phyloP scores from a whole-genome alignment of 2,797 vertebrate species.

The Gadopsis marmoratus region DNA sequence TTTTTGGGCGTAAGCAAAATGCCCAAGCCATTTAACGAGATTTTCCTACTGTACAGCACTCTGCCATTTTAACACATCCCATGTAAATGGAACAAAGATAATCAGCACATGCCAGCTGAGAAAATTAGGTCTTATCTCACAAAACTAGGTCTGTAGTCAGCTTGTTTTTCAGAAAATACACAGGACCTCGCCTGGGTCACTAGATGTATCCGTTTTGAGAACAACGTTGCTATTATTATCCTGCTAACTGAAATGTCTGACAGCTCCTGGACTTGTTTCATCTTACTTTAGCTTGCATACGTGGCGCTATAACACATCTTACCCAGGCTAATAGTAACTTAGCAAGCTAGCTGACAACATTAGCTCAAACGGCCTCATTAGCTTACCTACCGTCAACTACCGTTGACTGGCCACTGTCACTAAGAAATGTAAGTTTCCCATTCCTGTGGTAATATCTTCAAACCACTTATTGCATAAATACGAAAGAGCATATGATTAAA shows the following conservation, averaged over 20 bases:
- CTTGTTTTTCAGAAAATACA: slow-evolving; percentile 7
- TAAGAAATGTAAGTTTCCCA: neutral
- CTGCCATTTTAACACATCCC: neutral
- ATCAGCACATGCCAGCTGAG: slow-evolving; percentile 11
- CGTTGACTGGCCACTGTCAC: neutral
- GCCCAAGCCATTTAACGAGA: slow-evolving; percentile 9
- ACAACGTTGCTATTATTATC: neutral
- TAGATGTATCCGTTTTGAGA: neutral
- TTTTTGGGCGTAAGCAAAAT: neutral
- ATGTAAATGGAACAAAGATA: slow-evolving; percentile 32
- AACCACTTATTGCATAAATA: neutral
- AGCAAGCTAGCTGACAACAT: neutral
- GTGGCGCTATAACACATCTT: neutral
- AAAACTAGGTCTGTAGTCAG: slow-evolving; percentile 33
- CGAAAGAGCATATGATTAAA: slow-evolving; percentile 4
- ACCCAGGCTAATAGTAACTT: neutral
- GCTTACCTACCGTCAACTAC: neutral
- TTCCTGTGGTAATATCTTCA: neutral
- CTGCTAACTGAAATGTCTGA: neutral
- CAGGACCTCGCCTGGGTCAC: slow-evolving; percentile 20
- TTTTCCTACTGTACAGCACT: slow-evolving; percentile 8
- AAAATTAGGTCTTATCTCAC: slow-evolving; percentile 27
- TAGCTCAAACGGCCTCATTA: neutral
- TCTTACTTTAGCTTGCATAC: neutral
- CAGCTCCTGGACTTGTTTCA: neutral